Evolutionary conservation across 2,888 invertebrate species (phyloP).

Genomic region (Lydus trimaculatus): DNA sequence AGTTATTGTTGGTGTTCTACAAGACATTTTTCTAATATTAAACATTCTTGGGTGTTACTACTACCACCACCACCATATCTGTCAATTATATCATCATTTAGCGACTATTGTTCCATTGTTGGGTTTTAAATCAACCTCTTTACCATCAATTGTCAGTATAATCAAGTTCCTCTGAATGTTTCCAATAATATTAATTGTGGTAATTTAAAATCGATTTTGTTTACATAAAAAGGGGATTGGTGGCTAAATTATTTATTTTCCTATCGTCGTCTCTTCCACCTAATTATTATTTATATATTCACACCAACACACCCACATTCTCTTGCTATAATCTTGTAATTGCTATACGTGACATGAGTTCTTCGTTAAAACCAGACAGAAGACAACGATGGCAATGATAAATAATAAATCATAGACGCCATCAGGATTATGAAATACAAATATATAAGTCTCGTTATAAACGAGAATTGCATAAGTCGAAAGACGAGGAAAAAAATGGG

Average conservation of each 20-base stretch:
- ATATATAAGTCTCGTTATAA: background rate
- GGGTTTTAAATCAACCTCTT: background rate
- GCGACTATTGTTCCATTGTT: background rate
- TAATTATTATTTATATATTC: constrained; percentile 2
- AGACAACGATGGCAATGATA: background rate
- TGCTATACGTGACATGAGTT: constrained; percentile 24
- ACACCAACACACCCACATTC: constrained; percentile 22
- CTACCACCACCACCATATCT: background rate
- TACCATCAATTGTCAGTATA: no score
- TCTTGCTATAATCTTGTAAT: constrained; percentile 22
- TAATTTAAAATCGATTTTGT: background rate
- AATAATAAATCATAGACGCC: constrained; percentile 16
- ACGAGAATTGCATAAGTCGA: no score
- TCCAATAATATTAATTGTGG: no score
- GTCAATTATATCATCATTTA: background rate
- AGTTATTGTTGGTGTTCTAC: background rate
- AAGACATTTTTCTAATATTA: background rate
- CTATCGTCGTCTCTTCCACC: background rate
- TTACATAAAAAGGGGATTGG: background rate
- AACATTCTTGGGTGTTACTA: background rate
- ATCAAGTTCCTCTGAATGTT: no score
- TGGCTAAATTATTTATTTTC: background rate
- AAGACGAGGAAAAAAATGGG: no score
- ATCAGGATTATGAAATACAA: constrained; percentile 5
- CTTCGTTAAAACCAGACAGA: constrained; percentile 10